Base-by-base conservation (phyloP, 2,888 invertebrate species). In the Diarsia mendica region DNA sequence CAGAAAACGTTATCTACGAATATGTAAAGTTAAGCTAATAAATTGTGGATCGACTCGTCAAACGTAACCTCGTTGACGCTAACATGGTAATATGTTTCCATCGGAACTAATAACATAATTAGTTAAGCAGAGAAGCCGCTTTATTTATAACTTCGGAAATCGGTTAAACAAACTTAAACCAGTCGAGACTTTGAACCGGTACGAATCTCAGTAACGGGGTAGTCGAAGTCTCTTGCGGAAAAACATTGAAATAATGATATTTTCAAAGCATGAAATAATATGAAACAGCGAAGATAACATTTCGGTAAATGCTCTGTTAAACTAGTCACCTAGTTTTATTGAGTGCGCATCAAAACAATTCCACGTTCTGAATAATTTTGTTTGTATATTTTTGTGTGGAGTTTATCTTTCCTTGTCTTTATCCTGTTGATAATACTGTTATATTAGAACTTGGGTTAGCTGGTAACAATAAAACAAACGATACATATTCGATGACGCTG, bases 201-300 rank as follows among this genome's bases (percentile, higher is more conserved):
- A 83, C 81, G 76, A 88, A 84, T 82, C 78, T 85, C 79, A 60
- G 89, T 91, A 90, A 90, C 91, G 90, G 87, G 82, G 86, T 89
- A 88, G 82, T 86, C 89, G 89, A 86, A 90, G 76, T 82, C 33
- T 51, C 53, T 78, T 55, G 69, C 39, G 53, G 51, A 65, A 82
- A 77, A 83, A 77, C 46, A 65, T 58, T 68, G 44, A 77, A 69
- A 55, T 69, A 67, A 60, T 66, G 39, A 63, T 72, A 82, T 70
- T 82, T 67, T 53, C 51, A 44, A 51, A 67, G 48, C 77, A 77
- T 60, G 23, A 70, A 70, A 72, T 77, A 72, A 82, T 67, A 67
- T 48, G 33, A 79, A 79, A 46, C 67, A 51, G 72, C 48, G 44
- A 49, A 67, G 69, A 73, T 77, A 72, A 73, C 48, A 69, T 77